Base-by-base conservation (phyloP, 1,140 invertebrate species). In the Hirudo medicinalis region DNA sequence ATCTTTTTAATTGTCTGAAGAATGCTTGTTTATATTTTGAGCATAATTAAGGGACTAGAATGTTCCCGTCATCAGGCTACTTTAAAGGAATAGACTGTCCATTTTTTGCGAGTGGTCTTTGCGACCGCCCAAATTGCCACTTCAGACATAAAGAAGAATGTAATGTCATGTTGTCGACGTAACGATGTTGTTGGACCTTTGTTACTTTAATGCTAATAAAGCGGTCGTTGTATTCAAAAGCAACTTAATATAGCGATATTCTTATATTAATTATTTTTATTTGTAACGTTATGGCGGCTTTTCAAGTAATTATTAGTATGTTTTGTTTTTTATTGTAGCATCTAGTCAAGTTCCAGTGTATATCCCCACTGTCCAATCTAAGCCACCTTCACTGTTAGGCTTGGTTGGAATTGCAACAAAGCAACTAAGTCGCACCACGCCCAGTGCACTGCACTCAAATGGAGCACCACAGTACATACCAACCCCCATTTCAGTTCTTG, bases 121-220 rank as follows among this genome's bases (percentile, higher is more conserved):
- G 91, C 82, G 88, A 89, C 75, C 86, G 91, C 77, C 90, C 90
- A 25, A 90, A 92, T 80, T 94, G 91, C 82, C 90, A 92, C 82
- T 93, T 90, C 80, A 87, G 88, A 79, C 91, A 94, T 83, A 82
- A 86, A 76, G 88, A 86, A 77, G 87, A 63, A 63, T 22, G 29
- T 25, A 63, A 49, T 49, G 43, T 49, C 43, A 49, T 49, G 43
- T 49, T 49, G 11, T 49, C 43, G 43, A 49, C 43, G 43, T 49
- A 49, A 49, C 43, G 43, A 49, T 49, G 32, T 49, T 49, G 43
- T 49, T 49, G 57, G 19, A 11, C 57, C 9, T 63, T 32, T 63
- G 19, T 13, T 63, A 15, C 57, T 49, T 49, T 49, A 49, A 0
- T 49, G 43, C 13, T 49, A 49, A 49, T 17, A 49, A 49, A 49